A percentile compares a stretch with the other conserved stretches of the same genome.
phyloP scores from a whole-genome alignment of 2,888 invertebrate species.

The Taphrorychus bicolor region DNA sequence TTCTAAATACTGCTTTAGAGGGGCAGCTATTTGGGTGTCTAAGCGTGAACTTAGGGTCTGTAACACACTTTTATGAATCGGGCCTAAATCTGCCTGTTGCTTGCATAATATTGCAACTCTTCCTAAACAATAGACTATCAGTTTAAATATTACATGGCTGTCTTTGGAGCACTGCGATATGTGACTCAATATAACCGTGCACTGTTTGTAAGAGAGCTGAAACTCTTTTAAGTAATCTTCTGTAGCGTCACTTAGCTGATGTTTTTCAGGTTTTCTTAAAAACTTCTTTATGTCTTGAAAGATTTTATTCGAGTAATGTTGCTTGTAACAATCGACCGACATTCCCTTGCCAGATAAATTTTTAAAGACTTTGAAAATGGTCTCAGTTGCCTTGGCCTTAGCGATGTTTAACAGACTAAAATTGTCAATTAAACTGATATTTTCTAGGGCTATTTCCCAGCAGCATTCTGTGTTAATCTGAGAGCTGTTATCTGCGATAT shows the following conservation, averaged over 20 bases:
- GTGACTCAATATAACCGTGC: slow-evolving; percentile 57
- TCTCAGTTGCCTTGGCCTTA: slow-evolving; percentile 43
- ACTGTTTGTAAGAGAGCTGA: slow-evolving; percentile 56
- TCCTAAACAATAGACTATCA: slow-evolving; percentile 43
- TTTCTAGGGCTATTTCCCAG: slow-evolving; percentile 55
- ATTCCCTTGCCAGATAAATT: slow-evolving; percentile 27
- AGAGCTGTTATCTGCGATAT: slow-evolving; percentile 37
- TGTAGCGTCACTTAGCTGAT: slow-evolving; percentile 53
- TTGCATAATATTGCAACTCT: slow-evolving; percentile 39
- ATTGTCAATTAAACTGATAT: slow-evolving; percentile 57
- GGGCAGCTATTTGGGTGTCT: slow-evolving; percentile 61
- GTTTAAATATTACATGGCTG: not conserved
- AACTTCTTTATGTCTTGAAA: slow-evolving; percentile 56
- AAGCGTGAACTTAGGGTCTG: slow-evolving; percentile 33
- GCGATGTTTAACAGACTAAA: slow-evolving; percentile 53
- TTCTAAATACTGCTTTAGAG: slow-evolving; percentile 66
- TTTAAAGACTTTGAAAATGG: slow-evolving; percentile 46
- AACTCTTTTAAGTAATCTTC: slow-evolving; percentile 59
- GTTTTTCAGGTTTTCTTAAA: slow-evolving; percentile 59
- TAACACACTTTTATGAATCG: slow-evolving; percentile 43
- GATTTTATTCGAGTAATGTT: slow-evolving; percentile 65
- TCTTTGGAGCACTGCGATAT: too few species aligned
- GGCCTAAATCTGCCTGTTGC: slow-evolving; percentile 37
- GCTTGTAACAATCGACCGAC: slow-evolving; percentile 52
- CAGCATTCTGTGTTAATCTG: slow-evolving; percentile 45